Evolutionary conservation across 1,140 invertebrate species (phyloP).

Genomic region (Helicoverpa armigera): DNA sequence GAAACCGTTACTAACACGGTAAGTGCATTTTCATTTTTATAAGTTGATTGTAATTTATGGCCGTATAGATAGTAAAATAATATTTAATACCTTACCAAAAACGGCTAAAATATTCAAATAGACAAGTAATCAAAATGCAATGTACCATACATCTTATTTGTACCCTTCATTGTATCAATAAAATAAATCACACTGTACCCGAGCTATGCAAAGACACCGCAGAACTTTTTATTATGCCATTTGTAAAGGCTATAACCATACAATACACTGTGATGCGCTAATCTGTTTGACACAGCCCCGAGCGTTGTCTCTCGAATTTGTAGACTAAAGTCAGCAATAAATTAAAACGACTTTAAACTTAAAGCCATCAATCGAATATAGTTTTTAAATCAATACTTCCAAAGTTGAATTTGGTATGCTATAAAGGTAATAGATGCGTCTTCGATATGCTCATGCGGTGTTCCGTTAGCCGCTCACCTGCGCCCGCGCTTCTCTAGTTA

Average conservation of each 20-base stretch:
- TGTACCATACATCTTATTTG: constrained; percentile 61
- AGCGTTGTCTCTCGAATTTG: constrained; percentile 73
- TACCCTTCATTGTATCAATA: constrained; percentile 67
- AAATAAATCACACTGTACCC: constrained; percentile 68
- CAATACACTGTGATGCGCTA: constrained; percentile 76
- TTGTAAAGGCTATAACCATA: constrained; percentile 69
- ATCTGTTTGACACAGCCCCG: constrained; percentile 70
- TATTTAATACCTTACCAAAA: too few species aligned
- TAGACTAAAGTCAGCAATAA: constrained; percentile 66
- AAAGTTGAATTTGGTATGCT: constrained; percentile 70
- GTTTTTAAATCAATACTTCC: constrained; percentile 59
- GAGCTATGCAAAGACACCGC: constrained; percentile 52
- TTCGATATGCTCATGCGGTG: constrained; percentile 66
- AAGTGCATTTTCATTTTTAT: too few species aligned
- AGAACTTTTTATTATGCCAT: constrained; percentile 68
- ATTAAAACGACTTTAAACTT: constrained; percentile 59
- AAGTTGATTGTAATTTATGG: too few species aligned
- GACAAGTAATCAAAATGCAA: constrained; percentile 27
- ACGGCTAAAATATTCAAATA: constrained; percentile 5
- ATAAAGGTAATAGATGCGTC: constrained; percentile 70
- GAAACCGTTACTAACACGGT: too few species aligned
- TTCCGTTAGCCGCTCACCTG: constrained; percentile 84
- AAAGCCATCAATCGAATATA: constrained; percentile 57
- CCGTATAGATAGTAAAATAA: too few species aligned
- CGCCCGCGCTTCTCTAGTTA: constrained; percentile 83